Evolutionary conservation across 2,797 vertebrate species (phyloP), one percentile per base, ranked within the genome.

Genomic region (Thaleichthys pacificus): DNA sequence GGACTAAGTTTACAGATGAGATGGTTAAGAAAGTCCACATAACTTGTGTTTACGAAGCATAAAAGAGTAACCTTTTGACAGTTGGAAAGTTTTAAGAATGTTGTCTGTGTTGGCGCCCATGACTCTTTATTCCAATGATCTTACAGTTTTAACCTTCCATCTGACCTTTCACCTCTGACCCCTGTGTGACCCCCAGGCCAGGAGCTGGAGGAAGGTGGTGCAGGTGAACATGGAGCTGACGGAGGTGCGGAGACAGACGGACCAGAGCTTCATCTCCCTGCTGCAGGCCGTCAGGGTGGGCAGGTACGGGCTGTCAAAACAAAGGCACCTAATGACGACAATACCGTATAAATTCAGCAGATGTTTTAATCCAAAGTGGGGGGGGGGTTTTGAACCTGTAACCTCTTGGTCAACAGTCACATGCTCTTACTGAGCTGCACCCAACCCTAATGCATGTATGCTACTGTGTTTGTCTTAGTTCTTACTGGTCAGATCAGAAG

Each of bases 151-250:
- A 35, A 35, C 7, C 32, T 8, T 35, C 5, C 8, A 8, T 35
- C 32, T 35, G 32, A 35, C 32, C 5, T 35, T 35, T 35, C 32
- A 35, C 32, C 32, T 8, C 7, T 35, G 32, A 11, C 38, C 38
- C 38, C 38, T 42, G 38, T 42, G 38, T 42, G 38, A 11, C 38
- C 38, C 14, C 67, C 69, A 99, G 98, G 94, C 95, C 71, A 95
- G 94, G 88, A 96, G 95, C 89, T 99, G 97, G 98, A 89, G 82
- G 69, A 97, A 93, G 68, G 97, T 97, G 76, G 94, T 99, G 76
- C 94, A 96, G 21, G 65, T 97, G 88, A 97, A 94, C 83, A 94
- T 98, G 95, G 97, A 99, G 87, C 86, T 99, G 70, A 97, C 82
- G 0, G 93, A 97, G 74, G 96, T 99, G 68, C 89, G 93, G 75